Evolutionary conservation across 2,113 vertebrate species (phyloP).

Genomic region (Cololabis saira): DNA sequence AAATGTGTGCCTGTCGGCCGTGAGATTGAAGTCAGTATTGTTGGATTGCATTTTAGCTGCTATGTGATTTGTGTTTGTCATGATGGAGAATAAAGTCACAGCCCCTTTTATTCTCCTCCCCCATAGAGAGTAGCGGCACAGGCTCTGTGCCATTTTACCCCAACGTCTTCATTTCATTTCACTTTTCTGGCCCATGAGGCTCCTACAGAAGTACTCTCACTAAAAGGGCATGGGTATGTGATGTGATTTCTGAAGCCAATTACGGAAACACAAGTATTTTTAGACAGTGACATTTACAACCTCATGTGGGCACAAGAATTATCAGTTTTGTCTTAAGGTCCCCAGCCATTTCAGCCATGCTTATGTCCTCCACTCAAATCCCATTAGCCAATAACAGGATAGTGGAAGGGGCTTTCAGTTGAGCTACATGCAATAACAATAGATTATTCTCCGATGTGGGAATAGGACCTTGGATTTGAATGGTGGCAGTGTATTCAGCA

Average conservation of each 20-base stretch:
- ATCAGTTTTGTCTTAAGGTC: slow-evolving; percentile 30
- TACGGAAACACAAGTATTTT: slow-evolving; percentile 40
- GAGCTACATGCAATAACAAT: slow-evolving; percentile 50
- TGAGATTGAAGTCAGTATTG: slow-evolving; percentile 63
- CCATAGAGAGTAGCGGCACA: slow-evolving; percentile 1
- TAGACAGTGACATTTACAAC: slow-evolving; percentile 67
- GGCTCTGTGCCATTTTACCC: slow-evolving; percentile 12
- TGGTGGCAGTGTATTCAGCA: slow-evolving; percentile 81
- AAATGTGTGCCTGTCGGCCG: slow-evolving; percentile 82
- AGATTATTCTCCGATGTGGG: slow-evolving; percentile 41
- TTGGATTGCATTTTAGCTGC: slow-evolving; percentile 50
- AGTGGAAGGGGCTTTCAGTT: slow-evolving; percentile 43
- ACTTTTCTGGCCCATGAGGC: slow-evolving; percentile 32
- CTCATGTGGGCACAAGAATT: slow-evolving; percentile 18
- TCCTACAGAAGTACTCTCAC: slow-evolving; percentile 22
- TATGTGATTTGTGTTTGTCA: slow-evolving; percentile 64
- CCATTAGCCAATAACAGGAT: slow-evolving; percentile 24
- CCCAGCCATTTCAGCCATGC: slow-evolving; percentile 30
- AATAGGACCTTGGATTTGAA: slow-evolving; percentile 69
- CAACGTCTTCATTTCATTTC: slow-evolving; percentile 24
- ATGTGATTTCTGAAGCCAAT: slow-evolving; percentile 43
- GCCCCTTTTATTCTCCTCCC: not conserved
- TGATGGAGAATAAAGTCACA: slow-evolving; percentile 42
- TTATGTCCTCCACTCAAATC: slow-evolving; percentile 17
- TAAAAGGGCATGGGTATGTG: slow-evolving; percentile 26